Evolutionary conservation across 2,113 vertebrate genomes (phyloP).

Genomic region (Scomber japonicus): DNA sequence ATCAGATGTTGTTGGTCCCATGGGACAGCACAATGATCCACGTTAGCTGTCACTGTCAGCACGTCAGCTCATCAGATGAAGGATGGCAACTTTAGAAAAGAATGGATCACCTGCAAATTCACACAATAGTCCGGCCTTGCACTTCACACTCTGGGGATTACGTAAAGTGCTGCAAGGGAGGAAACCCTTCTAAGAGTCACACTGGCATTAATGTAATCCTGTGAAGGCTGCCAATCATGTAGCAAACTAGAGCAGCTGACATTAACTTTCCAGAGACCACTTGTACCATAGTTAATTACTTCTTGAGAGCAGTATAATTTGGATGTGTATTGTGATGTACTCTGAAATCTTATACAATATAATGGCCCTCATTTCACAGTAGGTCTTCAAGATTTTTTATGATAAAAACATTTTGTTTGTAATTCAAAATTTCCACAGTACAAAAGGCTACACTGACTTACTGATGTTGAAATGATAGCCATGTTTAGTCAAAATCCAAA

Average conservation of each 20-base stretch:
- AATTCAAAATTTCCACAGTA: background rate
- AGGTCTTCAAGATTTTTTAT: background rate
- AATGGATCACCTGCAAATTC: constrained; percentile 70
- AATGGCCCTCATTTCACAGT: background rate
- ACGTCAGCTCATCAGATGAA: constrained; percentile 65
- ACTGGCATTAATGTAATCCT: constrained; percentile 9
- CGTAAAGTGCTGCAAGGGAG: constrained; percentile 34
- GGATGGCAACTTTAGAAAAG: constrained; percentile 69
- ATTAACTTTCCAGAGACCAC: background rate
- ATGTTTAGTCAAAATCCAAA: background rate
- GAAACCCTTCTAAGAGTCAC: constrained; percentile 14
- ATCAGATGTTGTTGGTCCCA: constrained; percentile 74
- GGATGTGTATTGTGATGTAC: background rate
- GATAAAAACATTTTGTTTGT: background rate
- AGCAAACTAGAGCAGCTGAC: background rate
- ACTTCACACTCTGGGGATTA: constrained; percentile 53
- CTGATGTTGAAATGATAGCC: background rate
- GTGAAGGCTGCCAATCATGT: constrained; percentile 21
- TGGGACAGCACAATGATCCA: constrained; percentile 58
- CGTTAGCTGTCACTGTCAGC: constrained; percentile 65
- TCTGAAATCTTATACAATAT: background rate
- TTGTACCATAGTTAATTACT: background rate
- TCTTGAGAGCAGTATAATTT: background rate
- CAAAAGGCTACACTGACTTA: background rate
- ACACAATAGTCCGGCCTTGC: constrained; percentile 59